Conservation (phyloP, 1,140 invertebrate species). For the Neodiprion pinetum region DNA sequence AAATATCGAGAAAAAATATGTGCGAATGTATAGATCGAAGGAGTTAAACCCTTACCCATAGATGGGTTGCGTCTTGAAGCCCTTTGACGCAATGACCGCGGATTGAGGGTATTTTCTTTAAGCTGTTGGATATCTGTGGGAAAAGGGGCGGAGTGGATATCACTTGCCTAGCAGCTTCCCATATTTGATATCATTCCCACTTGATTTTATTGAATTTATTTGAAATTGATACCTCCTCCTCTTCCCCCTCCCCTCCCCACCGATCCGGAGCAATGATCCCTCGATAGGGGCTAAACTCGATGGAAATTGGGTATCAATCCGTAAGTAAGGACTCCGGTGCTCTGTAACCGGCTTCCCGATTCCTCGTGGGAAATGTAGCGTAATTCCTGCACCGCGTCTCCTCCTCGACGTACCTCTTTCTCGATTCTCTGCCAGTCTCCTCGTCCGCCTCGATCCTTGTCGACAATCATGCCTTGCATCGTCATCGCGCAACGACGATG, state of each 20-base stretch:
- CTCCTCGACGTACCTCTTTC: slow-evolving; percentile 27
- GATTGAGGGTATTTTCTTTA: too few relatives aligned
- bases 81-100: not conserved
- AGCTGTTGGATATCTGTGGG: too few relatives aligned
- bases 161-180: not conserved
- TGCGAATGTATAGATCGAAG: not conserved
- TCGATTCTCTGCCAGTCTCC: slow-evolving; percentile 23
- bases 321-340: slow-evolving; percentile 50
- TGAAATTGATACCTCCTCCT: slow-evolving; percentile 37
- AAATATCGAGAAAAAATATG: too few relatives aligned
- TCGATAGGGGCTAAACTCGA: slow-evolving; percentile 48
- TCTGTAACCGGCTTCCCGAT: slow-evolving; percentile 37
- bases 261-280: slow-evolving; percentile 44
- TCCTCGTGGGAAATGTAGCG: slow-evolving; percentile 49
- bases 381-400: slow-evolving; percentile 32
- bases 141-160: not conserved
- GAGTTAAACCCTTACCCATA: not conserved
- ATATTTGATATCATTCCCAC: not conserved
- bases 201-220: slow-evolving; percentile 48
- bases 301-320: slow-evolving; percentile 57
- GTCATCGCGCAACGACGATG: not conserved
- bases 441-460: slow-evolving; percentile 13
- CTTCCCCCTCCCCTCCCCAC: not conserved
- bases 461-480: not conserved
- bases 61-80: not conserved